These are phyloP conservation scores for Drosophila biarmipes DNA, from an alignment of 1,140 invertebrate genomes.

Conservation along the genomic window DNA sequence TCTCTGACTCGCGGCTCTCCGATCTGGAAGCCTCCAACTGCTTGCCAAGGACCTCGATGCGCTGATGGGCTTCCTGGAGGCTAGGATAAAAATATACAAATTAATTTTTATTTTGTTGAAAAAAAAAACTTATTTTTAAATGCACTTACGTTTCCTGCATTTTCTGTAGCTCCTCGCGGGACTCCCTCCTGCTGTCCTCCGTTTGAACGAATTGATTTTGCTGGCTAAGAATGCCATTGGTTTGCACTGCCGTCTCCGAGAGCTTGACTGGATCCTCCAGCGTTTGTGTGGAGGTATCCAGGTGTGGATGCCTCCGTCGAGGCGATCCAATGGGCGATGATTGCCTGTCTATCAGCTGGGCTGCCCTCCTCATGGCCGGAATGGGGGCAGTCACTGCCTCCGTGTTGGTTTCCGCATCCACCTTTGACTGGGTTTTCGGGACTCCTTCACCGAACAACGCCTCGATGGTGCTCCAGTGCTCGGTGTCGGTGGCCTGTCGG, in stretches of 20 bases:
- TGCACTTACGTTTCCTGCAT: constrained; percentile 40
- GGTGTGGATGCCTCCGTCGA: neutral
- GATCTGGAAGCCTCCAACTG: constrained; percentile 34
- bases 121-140: neutral
- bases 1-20: constrained; percentile 49
- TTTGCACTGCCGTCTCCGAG: constrained; percentile 60
- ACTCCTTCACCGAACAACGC: constrained; percentile 61
- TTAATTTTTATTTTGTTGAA: too few relatives aligned
- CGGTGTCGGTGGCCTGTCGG: constrained; percentile 58
- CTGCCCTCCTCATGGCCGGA: constrained; percentile 62
- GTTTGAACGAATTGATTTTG: constrained; percentile 66
- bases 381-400: constrained; percentile 51
- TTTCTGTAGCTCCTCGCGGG: constrained; percentile 30
- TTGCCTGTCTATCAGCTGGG: constrained; percentile 65
- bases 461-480: constrained; percentile 82
- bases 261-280: constrained; percentile 15
- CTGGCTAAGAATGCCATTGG: constrained; percentile 23
- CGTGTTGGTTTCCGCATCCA: constrained; percentile 68
- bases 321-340: constrained; percentile 75
- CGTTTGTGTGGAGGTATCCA: constrained; percentile 59
- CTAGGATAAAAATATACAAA: constrained; percentile 14
- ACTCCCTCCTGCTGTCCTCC: constrained; percentile 1
- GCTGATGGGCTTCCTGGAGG: constrained; percentile 48
- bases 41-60: constrained; percentile 50
- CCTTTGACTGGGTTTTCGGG: neutral